Percentiles rank a stretch among this genome's conserved stretches.
Conservation (phyloP, 2,888 invertebrate species). For the Fragum whitleyi region DNA sequence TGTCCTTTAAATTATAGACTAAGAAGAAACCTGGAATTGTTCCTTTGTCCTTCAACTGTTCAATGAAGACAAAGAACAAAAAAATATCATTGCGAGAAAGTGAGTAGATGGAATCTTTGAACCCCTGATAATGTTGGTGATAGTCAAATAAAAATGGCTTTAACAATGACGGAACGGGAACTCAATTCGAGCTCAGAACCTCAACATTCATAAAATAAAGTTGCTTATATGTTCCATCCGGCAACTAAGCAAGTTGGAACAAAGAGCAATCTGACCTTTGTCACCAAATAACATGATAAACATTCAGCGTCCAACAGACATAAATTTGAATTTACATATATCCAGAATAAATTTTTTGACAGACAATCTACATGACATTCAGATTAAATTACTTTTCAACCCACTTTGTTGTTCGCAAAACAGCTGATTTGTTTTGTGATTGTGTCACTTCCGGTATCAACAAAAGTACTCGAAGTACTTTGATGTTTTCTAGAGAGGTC, state of each 20-base stretch:
- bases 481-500: background rate
- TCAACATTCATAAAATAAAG: too few relatives aligned
- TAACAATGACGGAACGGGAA: too few relatives aligned
- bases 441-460: background rate
- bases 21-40: too few relatives aligned
- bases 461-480: background rate
- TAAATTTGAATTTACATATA: background rate
- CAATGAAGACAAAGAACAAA: too few relatives aligned
- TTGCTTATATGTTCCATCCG: too few relatives aligned
- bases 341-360: background rate
- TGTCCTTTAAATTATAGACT: too few relatives aligned
- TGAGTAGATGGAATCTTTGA: too few relatives aligned
- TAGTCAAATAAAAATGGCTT: too few relatives aligned
- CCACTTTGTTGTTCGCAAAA: background rate
- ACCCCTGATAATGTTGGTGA: too few relatives aligned
- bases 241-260: background rate
- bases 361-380: background rate
- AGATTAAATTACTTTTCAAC: background rate
- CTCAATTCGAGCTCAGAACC: too few relatives aligned
- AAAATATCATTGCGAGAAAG: too few relatives aligned
- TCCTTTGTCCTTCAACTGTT: too few relatives aligned
- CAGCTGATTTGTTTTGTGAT: background rate
- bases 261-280: conserved; percentile 1
- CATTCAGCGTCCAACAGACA: background rate
- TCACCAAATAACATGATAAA: background rate